These are phyloP conservation scores for Polyommatus iphigenia DNA, from an alignment of 2,888 invertebrate genomes.

Conservation along the genomic window DNA sequence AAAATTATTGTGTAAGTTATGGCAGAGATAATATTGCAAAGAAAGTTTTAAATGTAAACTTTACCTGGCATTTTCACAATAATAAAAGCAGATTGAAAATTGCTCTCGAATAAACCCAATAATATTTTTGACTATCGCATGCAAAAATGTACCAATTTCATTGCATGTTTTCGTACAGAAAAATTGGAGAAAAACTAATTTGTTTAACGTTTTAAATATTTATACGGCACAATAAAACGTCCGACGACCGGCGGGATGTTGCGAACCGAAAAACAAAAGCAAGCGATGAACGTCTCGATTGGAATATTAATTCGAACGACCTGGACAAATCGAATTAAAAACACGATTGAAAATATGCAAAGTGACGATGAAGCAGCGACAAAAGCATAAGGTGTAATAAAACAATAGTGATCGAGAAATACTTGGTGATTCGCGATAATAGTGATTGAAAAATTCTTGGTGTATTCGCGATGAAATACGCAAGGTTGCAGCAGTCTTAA, in stretches of 20 bases:
- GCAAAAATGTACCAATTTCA: not conserved
- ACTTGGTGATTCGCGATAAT: not conserved
- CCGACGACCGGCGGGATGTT: not conserved
- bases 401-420: not conserved
- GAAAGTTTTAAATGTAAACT: not conserved
- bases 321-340: constrained; percentile 1
- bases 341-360: constrained; percentile 21
- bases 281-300: constrained; percentile 8
- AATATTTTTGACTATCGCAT: not conserved
- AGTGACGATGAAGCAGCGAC: not conserved
- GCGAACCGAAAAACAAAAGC: constrained; percentile 22
- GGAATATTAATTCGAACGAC: constrained; percentile 5
- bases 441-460: not conserved
- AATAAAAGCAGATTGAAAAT: not conserved
- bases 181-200: not conserved
- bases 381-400: not conserved
- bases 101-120: not conserved
- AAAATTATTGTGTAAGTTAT: too few relatives aligned
- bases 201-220: constrained; percentile 28
- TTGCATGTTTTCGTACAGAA: not conserved
- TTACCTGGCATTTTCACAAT: not conserved
- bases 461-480: not conserved
- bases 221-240: constrained; percentile 18
- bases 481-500: not conserved
- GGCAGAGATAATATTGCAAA: too few relatives aligned